Conservation (phyloP, 2,113 vertebrate genomes). For the Potamarius usumacintae region DNA sequence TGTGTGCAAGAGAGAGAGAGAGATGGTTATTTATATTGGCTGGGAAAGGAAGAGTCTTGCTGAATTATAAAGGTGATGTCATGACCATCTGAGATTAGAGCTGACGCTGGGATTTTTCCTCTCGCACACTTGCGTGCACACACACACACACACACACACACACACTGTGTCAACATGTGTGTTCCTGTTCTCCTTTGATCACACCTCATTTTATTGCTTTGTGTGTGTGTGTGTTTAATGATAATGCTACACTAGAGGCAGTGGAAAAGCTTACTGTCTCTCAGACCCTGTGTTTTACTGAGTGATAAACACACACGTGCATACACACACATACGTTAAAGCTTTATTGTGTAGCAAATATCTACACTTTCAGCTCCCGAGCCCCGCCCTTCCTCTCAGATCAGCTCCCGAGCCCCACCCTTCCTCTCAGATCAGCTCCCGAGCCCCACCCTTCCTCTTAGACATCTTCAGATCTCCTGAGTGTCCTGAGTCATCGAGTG, state of each 20-base stretch:
- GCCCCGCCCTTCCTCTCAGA: neutral
- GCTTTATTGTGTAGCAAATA: neutral
- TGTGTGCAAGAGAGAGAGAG: neutral
- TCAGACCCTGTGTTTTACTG: constrained; percentile 41
- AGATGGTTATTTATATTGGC: constrained; percentile 50
- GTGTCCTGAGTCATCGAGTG: neutral
- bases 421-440: neutral
- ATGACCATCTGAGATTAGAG: constrained; percentile 39
- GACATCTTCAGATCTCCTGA: too few relatives aligned
- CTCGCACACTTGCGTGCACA: constrained; percentile 5
- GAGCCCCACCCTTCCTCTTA: neutral
- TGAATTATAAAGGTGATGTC: constrained; percentile 56
- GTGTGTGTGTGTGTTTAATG: constrained; percentile 42
- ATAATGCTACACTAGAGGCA: constrained; percentile 38
- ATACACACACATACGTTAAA: neutral
- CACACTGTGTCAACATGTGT: neutral
- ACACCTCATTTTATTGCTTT: constrained; percentile 27
- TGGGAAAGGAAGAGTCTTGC: constrained; percentile 45
- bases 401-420: neutral
- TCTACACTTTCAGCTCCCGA: neutral
- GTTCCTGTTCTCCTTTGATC: constrained; percentile 43
- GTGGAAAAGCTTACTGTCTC: constrained; percentile 20
- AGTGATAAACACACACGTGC: neutral
- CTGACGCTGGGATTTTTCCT: constrained; percentile 37
- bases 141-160: constrained; percentile 27